Percentiles rank a stretch among this genome's conserved stretches.
phyloP scores from a whole-genome alignment of 2,797 vertebrate species.

The Clarias pachynema region DNA sequence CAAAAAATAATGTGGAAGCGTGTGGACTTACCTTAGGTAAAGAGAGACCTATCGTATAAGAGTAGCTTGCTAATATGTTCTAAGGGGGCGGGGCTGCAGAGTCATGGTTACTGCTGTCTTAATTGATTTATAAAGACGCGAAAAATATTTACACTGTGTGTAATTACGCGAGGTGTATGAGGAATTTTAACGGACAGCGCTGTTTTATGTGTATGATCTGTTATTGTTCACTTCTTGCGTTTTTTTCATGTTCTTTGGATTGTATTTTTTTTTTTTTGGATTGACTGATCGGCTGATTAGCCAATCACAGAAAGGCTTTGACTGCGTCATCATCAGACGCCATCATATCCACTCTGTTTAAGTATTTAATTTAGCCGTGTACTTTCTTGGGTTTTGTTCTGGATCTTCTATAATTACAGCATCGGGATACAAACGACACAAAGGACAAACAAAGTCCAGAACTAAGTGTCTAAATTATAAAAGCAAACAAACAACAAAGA shows the following conservation, averaged over 20 bases:
- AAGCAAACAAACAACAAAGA: background rate
- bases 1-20: background rate
- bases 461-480: constrained; percentile 3
- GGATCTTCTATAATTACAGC: background rate
- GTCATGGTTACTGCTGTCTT: background rate
- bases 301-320: background rate
- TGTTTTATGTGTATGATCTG: background rate
- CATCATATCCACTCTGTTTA: background rate
- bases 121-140: background rate
- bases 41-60: background rate
- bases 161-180: background rate
- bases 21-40: background rate
- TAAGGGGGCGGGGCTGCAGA: background rate
- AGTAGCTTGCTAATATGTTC: background rate
- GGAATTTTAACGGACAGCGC: background rate
- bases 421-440: background rate
- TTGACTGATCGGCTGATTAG: background rate
- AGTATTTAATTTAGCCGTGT: background rate
- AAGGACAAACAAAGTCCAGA: background rate
- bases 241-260: background rate
- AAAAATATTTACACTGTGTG: background rate
- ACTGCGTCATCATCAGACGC: background rate
- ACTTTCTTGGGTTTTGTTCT: background rate
- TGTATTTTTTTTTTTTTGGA: background rate
- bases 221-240: background rate